Base-by-base conservation (phyloP, 2,797 vertebrate genomes). In the Notolepis coatsorum region DNA sequence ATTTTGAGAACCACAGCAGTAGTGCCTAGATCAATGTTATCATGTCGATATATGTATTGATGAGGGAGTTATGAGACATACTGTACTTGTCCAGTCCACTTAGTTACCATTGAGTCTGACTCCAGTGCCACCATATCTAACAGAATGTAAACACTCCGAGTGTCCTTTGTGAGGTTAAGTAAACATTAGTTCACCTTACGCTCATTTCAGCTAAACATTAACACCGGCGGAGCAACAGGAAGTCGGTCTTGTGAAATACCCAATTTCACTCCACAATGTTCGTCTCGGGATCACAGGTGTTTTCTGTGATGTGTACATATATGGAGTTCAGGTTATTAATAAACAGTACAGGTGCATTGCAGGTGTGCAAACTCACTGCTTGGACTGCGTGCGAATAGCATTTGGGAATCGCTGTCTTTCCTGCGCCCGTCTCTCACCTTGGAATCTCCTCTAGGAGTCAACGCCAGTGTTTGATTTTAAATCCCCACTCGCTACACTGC, bases 401-500 rank as follows among this genome's bases (percentile, higher is more conserved):
- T 39, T 25, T 51, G n/a, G 4, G 61, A 83, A 80, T 84, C 65
- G 15, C 37, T 20, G 20, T 38, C 31, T 21, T 17, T 12, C 7
- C 7, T 25, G 10, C 23, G 50, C 46, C 45, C 70, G 20, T 74
- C 39, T 58, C 51, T 68, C 64, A 72, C 56, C 49, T 61, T 31
- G 38, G 65, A 35, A 18, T 52, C 62, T 52, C 27, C 57, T 48
- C 42, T 37, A 43, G 51, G 10, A n/a, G 23, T 66, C 74, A 69
- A 78, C n/a, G 64, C 63, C 31, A 84, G 84, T 86, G 78, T 90
- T 90, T 79, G 77, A 72, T 71, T 54, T 57, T 52, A 33, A 67
- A 37, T 47, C 30, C 5, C 61, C 50, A 73, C 59, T 35, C 46
- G 49, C 25, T 49, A 48, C 55, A 18, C 39, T 21, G 38, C 21